These are phyloP conservation scores for Pantherophis vulpinus DNA, from an alignment of 2,797 vertebrate genomes.

Conservation along the genomic window DNA sequence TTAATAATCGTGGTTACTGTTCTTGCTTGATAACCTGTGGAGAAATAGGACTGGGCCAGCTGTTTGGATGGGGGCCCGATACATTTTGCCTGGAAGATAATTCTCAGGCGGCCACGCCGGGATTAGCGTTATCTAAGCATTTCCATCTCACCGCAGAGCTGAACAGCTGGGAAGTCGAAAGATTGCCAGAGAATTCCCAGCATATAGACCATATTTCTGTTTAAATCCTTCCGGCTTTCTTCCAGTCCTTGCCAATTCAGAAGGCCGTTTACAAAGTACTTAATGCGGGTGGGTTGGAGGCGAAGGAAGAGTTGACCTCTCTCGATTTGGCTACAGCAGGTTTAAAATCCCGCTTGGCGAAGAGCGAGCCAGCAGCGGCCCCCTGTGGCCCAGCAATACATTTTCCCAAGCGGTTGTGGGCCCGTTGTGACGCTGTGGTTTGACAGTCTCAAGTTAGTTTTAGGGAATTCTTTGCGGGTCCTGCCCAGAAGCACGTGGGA, in stretches of 20 bases:
- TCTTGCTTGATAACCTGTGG: background rate
- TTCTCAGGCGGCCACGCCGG: background rate
- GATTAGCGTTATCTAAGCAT: conserved; percentile 54
- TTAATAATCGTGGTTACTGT: too few species aligned
- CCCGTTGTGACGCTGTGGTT: background rate
- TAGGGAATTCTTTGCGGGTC: too few species aligned
- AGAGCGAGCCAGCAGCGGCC: conserved; percentile 40
- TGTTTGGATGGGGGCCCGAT: rapidly evolving
- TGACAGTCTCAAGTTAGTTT: background rate
- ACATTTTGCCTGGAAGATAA: background rate
- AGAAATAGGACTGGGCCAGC: background rate
- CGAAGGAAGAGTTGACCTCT: background rate
- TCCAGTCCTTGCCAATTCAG: conserved; percentile 15
- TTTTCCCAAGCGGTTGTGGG: background rate
- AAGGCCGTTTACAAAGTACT: conserved; percentile 41
- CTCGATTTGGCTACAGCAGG: conserved; percentile 15
- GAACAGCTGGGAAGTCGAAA: conserved; percentile 35
- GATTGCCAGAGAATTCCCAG: conserved; percentile 15
- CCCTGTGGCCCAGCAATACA: conserved; percentile 47
- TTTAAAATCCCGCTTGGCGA: background rate
- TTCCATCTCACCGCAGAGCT: conserved; percentile 32
- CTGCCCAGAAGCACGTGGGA: rapidly evolving
- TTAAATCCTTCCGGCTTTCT: conserved; percentile 38
- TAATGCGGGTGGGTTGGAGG: conserved; percentile 36
- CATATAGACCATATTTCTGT: conserved; percentile 17